phyloP scores from a whole-genome alignment of 2,888 invertebrate species.

The Andrena flavipes region DNA sequence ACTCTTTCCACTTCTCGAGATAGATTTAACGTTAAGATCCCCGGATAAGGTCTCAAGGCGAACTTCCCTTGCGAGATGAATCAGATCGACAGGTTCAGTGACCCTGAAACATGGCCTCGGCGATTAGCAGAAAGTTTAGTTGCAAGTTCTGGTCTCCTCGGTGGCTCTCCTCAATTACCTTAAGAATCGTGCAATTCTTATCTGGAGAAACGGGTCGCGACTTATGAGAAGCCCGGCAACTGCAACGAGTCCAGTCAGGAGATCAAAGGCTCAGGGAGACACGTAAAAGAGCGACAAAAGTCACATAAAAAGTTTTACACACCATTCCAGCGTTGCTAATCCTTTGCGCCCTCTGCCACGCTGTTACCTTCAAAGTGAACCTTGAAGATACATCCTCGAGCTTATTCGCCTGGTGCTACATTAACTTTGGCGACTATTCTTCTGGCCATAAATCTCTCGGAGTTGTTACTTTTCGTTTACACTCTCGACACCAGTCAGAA shows the following conservation, averaged over 20 bases:
- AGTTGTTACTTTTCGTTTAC: slow-evolving; percentile 12
- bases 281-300: not conserved
- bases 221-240: slow-evolving; percentile 17
- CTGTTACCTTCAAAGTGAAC: slow-evolving; percentile 1
- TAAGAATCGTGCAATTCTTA: not conserved
- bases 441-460: not conserved
- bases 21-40: not conserved
- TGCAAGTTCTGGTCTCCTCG: not conserved
- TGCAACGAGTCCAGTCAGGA: not conserved
- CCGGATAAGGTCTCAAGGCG: not conserved
- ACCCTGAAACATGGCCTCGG: not conserved
- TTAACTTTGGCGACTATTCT: slow-evolving; percentile 9
- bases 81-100: too few relatives aligned
- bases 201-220: not conserved
- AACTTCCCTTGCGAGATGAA: not conserved
- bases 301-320: slow-evolving; percentile 36
- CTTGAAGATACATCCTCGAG: not conserved
- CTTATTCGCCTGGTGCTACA: not conserved
- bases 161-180: not conserved
- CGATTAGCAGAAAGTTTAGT: not conserved
- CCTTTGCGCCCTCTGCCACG: slow-evolving; percentile 16
- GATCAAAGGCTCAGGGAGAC: slow-evolving; percentile 26
- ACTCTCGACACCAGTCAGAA: not conserved
- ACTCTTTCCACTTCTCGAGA: not conserved
- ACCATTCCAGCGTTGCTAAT: slow-evolving; percentile 26